Evolutionary conservation across 1,140 invertebrate species (phyloP), one percentile per base, ranked within the genome.

Genomic region (Chrysomallon squamiferum): DNA sequence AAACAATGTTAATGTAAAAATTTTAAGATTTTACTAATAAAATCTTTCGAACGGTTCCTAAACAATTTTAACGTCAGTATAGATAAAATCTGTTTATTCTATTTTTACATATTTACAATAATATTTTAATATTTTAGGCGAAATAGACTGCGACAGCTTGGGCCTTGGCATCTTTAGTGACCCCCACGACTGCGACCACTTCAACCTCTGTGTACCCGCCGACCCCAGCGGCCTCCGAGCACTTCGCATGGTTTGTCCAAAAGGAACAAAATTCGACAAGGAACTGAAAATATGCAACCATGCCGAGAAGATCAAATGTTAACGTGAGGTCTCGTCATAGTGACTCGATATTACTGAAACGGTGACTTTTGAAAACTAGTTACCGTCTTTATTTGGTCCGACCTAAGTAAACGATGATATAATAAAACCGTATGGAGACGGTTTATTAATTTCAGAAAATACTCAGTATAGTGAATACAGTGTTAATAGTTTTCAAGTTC

Each of bases 241-340:
- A 9, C 32, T 68, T 1, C 47, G 54, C 5, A 76, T 74, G 68
- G 47, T 29, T 25, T 76, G 74, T 38, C 72, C 69, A 0, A 29
- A 59, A 22, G 65, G 72, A 18, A 76, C 70, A 0, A 57, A 66
- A 41, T 72, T 72, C 41, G 72, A 74, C 49, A 32, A 60, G 20
- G 29, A 65, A 20, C 71, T 74, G 7, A 72, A 74, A 63, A 54
- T 74, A 22, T 74, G 68, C 58, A 72, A 72, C 54, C 63, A 69
- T 43, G 59, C 52, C 0, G 45, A 71, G 59, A 54, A 45, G 6
- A 69, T 69, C 1, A 22, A 59, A n/a, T 73, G 69, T 49, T 54
- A 52, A 30, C 65, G 6, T 22, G 1, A 13, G 29, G 22, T 2
- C 13, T 5, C 15, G 22, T 30, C 29, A n/a, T 22, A 22, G 25